These are phyloP conservation scores for Ianthella basta DNA, from an alignment of 37 sponge, comb jelly and placozoan genomes.

Conservation along the genomic window DNA sequence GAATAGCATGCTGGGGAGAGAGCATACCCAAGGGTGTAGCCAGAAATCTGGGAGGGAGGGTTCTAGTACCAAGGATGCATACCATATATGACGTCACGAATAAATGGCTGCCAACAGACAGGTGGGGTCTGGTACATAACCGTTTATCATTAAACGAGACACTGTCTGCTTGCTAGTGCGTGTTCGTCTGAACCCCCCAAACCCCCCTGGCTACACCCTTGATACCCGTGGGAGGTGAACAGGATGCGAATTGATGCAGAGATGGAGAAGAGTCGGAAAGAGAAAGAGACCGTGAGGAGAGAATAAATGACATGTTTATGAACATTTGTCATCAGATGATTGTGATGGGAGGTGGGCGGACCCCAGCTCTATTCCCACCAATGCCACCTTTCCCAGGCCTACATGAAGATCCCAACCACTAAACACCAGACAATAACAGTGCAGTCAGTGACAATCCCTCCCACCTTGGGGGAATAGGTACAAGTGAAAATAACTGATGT, in stretches of 20 bases:
- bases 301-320: background rate
- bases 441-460: too few relatives aligned
- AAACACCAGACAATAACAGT: too few relatives aligned
- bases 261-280: background rate
- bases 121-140: too few relatives aligned
- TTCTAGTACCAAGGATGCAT: too few relatives aligned
- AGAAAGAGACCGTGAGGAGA: constrained; percentile 26
- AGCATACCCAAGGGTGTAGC: background rate
- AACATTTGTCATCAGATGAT: background rate
- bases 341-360: background rate
- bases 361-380: background rate
- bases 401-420: too few relatives aligned
- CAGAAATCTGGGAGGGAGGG: too few relatives aligned
- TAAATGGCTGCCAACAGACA: too few relatives aligned
- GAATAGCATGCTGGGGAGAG: background rate
- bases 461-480: background rate
- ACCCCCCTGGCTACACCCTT: too few relatives aligned
- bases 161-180: too few relatives aligned
- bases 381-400: background rate
- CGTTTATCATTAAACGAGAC: too few relatives aligned
- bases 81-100: too few relatives aligned
- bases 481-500: background rate
- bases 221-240: background rate
- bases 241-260: background rate
- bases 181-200: too few relatives aligned